These are phyloP conservation scores for Calycopis cecrops DNA, from an alignment of 1,140 invertebrate species.

Conservation along the genomic window DNA sequence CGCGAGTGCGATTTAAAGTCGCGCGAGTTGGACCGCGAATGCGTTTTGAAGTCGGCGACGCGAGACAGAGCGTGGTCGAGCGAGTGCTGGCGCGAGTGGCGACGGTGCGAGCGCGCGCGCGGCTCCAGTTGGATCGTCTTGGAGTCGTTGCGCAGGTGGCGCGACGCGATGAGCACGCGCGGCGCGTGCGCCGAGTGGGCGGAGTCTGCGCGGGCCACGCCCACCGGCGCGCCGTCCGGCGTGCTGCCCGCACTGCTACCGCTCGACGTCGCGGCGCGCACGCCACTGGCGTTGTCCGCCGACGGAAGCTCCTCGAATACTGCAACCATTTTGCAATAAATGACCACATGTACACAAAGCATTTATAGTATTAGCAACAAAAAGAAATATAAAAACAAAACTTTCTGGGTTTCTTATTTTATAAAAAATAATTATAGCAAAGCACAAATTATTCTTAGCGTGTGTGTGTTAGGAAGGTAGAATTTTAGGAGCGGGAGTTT, in stretches of 20 bases:
- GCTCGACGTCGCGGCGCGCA: constrained; percentile 60
- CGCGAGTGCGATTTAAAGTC: constrained; percentile 59
- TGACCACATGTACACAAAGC: too few species aligned
- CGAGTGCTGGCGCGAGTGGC: constrained; percentile 42
- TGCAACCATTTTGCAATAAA: constrained; percentile 33
- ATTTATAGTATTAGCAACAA: background rate
- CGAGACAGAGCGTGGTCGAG: constrained; percentile 39
- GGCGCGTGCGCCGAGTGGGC: constrained; percentile 50
- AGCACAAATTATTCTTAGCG: too few species aligned
- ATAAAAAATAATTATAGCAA: too few species aligned
- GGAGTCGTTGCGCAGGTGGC: constrained; percentile 77
- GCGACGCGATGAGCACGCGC: constrained; percentile 73
- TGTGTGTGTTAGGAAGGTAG: too few species aligned
- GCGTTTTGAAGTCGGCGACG: constrained; percentile 37
- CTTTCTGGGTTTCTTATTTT: too few species aligned
- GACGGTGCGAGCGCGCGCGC: constrained; percentile 49
- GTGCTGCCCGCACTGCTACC: constrained; percentile 60
- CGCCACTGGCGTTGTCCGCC: constrained; percentile 67
- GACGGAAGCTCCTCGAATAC: constrained; percentile 81
- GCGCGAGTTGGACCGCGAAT: constrained; percentile 43
- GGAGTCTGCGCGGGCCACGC: constrained; percentile 29
- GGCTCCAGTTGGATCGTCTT: constrained; percentile 77
- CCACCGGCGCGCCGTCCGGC: constrained; percentile 46
- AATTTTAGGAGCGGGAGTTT: too few species aligned
- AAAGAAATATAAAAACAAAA: too few species aligned